phyloP scores from a whole-genome alignment of 2,113 vertebrate species.

The Saccopteryx leptura region DNA sequence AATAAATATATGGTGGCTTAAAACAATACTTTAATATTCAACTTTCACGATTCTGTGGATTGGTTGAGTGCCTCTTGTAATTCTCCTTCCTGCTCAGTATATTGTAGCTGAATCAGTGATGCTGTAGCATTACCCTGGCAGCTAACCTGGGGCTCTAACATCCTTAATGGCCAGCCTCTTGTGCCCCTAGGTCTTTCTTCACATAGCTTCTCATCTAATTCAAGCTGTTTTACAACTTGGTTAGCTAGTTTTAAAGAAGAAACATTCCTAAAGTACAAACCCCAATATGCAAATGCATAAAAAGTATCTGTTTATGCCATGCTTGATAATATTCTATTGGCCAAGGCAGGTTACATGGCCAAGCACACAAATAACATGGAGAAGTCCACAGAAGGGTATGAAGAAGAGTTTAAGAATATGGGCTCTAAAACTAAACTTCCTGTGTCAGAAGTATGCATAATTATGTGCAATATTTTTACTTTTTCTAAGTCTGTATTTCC shows the following conservation, averaged over 20 bases:
- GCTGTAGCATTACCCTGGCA: neutral
- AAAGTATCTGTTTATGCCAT: neutral
- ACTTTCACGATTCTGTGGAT: neutral
- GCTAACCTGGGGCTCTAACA: neutral
- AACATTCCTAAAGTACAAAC: neutral
- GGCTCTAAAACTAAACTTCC: neutral
- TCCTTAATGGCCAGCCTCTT: neutral
- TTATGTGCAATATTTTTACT: neutral
- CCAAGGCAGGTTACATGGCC: neutral
- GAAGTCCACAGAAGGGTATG: neutral
- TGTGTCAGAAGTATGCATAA: neutral
- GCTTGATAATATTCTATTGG: neutral
- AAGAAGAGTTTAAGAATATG: neutral
- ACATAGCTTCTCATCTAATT: neutral
- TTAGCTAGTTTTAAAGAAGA: neutral
- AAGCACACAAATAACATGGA: neutral
- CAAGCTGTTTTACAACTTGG: neutral
- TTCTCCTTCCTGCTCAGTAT: neutral
- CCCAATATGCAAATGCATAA: neutral
- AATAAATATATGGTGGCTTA: neutral
- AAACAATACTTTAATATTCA: neutral
- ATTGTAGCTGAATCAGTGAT: neutral
- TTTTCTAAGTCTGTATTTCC: neutral
- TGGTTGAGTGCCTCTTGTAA: neutral
- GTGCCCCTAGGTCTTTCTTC: neutral